Percentiles rank a stretch among this genome's conserved stretches.
Evolutionary conservation across 2,888 invertebrate species (phyloP).

Genomic region (Physocephala rufipes): DNA sequence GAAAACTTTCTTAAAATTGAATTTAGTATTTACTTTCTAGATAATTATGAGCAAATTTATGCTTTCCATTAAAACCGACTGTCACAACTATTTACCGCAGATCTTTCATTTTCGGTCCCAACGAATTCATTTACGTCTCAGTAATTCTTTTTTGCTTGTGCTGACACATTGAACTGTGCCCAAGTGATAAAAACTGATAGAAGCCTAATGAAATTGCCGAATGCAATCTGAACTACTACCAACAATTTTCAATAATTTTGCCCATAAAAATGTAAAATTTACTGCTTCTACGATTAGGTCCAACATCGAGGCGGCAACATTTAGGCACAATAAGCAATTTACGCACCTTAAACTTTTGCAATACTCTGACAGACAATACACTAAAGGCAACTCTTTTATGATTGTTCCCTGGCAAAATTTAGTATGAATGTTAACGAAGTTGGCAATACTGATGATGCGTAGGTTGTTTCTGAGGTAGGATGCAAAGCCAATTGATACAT

Average conservation of each 20-base stretch:
- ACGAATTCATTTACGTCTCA: slow-evolving; percentile 4
- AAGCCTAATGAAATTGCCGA: not conserved
- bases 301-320: slow-evolving; percentile 1
- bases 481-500: too few species aligned
- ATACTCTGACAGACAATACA: too few species aligned
- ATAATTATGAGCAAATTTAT: not conserved
- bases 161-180: not conserved
- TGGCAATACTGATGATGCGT: not conserved
- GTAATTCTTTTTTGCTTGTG: not conserved
- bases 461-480: not conserved
- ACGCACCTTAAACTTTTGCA: slow-evolving; percentile 27
- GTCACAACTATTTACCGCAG: not conserved
- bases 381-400: slow-evolving; percentile 8
- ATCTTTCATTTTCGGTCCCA: not conserved
- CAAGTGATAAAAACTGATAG: not conserved
- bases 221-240: not conserved
- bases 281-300: not conserved
- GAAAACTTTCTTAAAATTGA: too few species aligned
- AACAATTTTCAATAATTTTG: not conserved
- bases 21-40: too few species aligned
- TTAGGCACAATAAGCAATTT: slow-evolving; percentile 20
- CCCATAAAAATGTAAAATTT: too few species aligned
- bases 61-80: not conserved
- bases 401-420: not conserved
- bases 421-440: not conserved